Evolutionary conservation across 2,888 invertebrate species (phyloP), one percentile per base, ranked within the genome.

Genomic region (Philereme transversata): DNA sequence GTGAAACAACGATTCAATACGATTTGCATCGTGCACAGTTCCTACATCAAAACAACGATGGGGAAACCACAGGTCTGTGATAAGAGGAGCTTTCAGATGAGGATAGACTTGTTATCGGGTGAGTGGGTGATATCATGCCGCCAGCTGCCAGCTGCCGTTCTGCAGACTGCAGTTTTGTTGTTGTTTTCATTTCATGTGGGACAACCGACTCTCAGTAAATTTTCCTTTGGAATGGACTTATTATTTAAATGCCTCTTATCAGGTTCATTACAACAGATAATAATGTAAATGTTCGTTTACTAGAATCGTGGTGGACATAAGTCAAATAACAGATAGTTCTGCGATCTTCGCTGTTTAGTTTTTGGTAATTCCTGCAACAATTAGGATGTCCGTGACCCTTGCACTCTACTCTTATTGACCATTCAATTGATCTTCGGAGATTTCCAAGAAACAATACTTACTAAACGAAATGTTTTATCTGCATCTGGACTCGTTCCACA

Each of bases 11-110:
- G 33, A 66, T 68, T 65, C 54, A 73, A 75, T 71, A 71, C 66
- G 54, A 55, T 51, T 67, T 75, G 77, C 73, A 77, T 82, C 83
- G 83, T 81, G 79, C 77, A 77, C 72, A 72, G 76, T 76, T 57
- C 61, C 58, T 70, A 73, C 50, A 74, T 75, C 75, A 82, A 81
- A 83, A 83, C 80, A 86, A 82, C 85, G 83, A 84, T 79, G 83
- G 84, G 86, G 85, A 84, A 87, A 87, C 84, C 84, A 85, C 83
- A 86, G 79, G 81, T 86, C 79, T 77, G 79, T 82, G 88, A 87
- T 88, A 85, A 86, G 82, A 73, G 76, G 71, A 80, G 76, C 78
- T 78, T 77, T 68, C 75, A 79, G 82, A 84, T 86, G 83, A 79
- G 79, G 76, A 85, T 84, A 79, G 81, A 71, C 68, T 72, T 65